These are phyloP conservation scores for Erinaceus europaeus DNA, from an alignment of 2,113 vertebrate species.

Conservation along the genomic window DNA sequence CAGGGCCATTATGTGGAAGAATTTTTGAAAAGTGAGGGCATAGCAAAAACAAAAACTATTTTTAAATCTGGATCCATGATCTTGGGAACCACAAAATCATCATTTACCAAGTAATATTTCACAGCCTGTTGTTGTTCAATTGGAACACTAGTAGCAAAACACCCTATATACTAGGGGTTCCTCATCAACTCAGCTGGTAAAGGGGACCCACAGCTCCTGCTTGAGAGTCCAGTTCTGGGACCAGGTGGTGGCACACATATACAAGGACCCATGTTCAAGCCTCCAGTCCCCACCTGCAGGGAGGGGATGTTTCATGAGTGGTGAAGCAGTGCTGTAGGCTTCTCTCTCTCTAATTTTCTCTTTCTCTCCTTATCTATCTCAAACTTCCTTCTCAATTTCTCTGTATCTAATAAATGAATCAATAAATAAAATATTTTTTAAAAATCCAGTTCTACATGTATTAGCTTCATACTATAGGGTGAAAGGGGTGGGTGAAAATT, in stretches of 20 bases:
- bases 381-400: too few species aligned
- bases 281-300: too few species aligned
- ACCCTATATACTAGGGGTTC: not conserved
- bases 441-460: not conserved
- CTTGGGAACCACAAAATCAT: conserved; percentile 41
- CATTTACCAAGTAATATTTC: conserved; percentile 19
- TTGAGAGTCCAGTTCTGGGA: not conserved
- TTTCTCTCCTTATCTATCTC: too few species aligned
- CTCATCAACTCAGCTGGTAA: not conserved
- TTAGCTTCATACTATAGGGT: not conserved
- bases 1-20: conserved; percentile 46
- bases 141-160: not conserved
- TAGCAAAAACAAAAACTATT: conserved; percentile 62
- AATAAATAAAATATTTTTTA: too few species aligned
- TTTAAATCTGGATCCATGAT: conserved; percentile 45
- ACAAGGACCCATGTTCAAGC: too few species aligned
- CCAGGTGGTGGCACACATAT: too few species aligned
- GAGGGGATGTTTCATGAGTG: too few species aligned
- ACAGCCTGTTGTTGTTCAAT: not conserved
- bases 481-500: fast-evolving
- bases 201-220: not conserved
- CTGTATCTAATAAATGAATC: too few species aligned
- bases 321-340: too few species aligned
- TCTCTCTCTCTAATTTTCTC: too few species aligned
- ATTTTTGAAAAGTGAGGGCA: conserved; percentile 65